Percentiles rank a stretch among this genome's conserved stretches.
phyloP scores from a whole-genome alignment of 2,113 vertebrate species.

The Phyllopteryx taeniolatus region DNA sequence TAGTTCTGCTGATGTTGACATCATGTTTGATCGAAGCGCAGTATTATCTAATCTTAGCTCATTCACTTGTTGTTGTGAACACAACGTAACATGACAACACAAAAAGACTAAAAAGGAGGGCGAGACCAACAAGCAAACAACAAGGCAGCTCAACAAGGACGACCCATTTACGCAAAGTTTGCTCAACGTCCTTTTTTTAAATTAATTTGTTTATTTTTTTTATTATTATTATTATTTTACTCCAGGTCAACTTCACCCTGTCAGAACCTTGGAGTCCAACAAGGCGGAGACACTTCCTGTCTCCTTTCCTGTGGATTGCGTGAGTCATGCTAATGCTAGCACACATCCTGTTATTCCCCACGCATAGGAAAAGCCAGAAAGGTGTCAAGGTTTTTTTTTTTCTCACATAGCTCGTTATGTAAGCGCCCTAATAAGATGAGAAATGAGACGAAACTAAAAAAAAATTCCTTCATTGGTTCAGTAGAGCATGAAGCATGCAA shows the following conservation, averaged over 20 bases:
- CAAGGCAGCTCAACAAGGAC: not conserved
- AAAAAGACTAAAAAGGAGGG: not conserved
- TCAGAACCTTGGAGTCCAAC: not conserved
- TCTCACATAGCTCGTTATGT: not conserved
- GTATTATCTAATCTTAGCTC: no score
- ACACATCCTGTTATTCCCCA: conserved; percentile 5
- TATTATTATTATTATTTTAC: no score
- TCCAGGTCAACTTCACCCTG: not conserved
- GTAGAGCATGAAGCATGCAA: not conserved
- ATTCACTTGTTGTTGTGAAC: no score
- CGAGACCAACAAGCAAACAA: not conserved
- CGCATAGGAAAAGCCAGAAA: not conserved
- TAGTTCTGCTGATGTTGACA: no score
- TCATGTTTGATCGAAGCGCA: no score
- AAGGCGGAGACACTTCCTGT: conserved; percentile 1
- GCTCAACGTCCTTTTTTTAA: not conserved
- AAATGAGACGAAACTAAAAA: not conserved
- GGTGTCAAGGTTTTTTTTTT: not conserved
- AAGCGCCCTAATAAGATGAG: not conserved
- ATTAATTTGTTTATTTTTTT: not conserved
- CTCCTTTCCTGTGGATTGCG: not conserved
- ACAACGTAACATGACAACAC: not conserved
- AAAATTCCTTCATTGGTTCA: no score
- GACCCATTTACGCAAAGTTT: not conserved
- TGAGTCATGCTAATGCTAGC: not conserved